Evolutionary conservation across 2,888 invertebrate species (phyloP), one percentile per base, ranked within the genome.

Genomic region (Agriopis leucophaearia): DNA sequence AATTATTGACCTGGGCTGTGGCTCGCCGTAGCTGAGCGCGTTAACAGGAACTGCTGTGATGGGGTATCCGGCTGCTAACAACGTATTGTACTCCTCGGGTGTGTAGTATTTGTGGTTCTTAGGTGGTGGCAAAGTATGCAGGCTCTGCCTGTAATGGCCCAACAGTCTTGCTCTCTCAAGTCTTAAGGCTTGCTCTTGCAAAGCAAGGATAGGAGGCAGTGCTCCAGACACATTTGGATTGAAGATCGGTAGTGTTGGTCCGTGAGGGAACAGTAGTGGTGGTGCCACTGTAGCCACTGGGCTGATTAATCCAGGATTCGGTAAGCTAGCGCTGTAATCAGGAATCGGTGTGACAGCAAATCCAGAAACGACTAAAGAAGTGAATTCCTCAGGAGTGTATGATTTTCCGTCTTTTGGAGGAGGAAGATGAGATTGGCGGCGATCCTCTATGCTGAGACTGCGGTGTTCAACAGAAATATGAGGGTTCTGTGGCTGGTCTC

Each of bases 101-200:
- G 78, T 76, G 57, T 80, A 80, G 38, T 73, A 78, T 69, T 78
- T 78, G 65, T 75, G 76, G 57, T 76, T 78, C 48, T 72, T 78
- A 48, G 80, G 79, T 6, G 77, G 80, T 47, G 80, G 80, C 45
- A 80, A 68, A 7, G 79, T 76, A 42, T 66, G 71, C 50, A 74
- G 47, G 15, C 72, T 71, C 54, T 71, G 71, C 64, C 67, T 72
- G 47, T 68, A 71, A 45, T 76, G 74, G 12, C 67, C 68, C n/a
- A 72, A 61, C 8, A 71, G 63, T 47, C 64, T 68, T 27, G 72
- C 71, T 63, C 71, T 72, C 16, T 71, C 68, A n/a, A 75, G 50
- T 59, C 67, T 74, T 27, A 69, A 27, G 10, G 64, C 61, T 59
- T 66, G 67, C 0, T 74, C 72, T 52, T 63, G 66, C 8, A 71